Conservation (phyloP, 2,888 invertebrate genomes). For the Silvanus unidentatus region DNA sequence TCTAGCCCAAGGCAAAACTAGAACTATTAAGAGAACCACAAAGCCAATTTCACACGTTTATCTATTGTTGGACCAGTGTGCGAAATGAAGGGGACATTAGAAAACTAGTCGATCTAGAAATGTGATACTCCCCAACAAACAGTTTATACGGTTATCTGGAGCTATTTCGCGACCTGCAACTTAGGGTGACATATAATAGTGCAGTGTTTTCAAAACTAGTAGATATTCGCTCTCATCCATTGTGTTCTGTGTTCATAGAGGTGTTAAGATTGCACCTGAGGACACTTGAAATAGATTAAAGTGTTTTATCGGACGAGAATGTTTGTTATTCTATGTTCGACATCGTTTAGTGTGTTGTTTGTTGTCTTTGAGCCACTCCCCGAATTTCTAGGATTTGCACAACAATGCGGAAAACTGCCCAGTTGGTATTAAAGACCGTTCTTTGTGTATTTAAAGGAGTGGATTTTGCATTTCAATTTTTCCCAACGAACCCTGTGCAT, state of each 20-base stretch:
- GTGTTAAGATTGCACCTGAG: constrained; percentile 45
- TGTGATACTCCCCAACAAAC: constrained; percentile 29
- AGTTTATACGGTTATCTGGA: constrained; percentile 39
- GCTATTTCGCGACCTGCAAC: constrained; percentile 27
- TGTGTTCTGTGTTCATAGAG: constrained; percentile 30
- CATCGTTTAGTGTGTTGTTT: constrained; percentile 19
- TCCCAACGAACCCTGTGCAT: too few relatives aligned
- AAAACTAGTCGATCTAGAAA: constrained; percentile 20
- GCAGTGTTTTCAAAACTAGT: constrained; percentile 23
- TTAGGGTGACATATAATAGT: constrained; percentile 21
- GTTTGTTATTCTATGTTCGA: constrained; percentile 25
- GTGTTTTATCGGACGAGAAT: constrained; percentile 33
- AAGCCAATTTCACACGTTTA: constrained; percentile 37
- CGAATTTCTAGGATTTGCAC: too few relatives aligned
- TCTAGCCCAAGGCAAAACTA: too few relatives aligned
- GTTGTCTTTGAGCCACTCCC: too few relatives aligned
- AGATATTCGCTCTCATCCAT: constrained; percentile 9
- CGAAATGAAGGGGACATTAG: constrained; percentile 23
- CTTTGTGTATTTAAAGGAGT: too few relatives aligned
- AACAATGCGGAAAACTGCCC: too few relatives aligned
- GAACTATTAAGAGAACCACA: constrained; percentile 34
- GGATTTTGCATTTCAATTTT: too few relatives aligned
- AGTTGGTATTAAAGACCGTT: too few relatives aligned
- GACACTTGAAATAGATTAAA: constrained; percentile 44
- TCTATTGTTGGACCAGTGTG: constrained; percentile 21